These are phyloP conservation scores for Smutsia gigantea DNA, from an alignment of 2,797 vertebrate genomes.

Conservation along the genomic window DNA sequence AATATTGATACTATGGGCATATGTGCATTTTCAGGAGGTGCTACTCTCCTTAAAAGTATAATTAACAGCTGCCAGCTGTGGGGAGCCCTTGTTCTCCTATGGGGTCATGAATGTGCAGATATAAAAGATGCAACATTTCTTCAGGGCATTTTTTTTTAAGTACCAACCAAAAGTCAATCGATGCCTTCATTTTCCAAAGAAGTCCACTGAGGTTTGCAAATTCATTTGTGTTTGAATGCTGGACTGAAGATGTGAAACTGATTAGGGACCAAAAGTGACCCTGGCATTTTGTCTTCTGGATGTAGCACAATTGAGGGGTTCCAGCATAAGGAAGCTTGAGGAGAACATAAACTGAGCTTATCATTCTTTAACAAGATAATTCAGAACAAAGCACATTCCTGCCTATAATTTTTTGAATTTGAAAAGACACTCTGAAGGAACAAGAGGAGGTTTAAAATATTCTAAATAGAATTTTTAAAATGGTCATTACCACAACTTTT, in stretches of 20 bases:
- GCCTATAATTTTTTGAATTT: slow-evolving; percentile 36
- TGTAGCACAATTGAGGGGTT: not conserved
- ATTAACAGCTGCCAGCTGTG: not conserved
- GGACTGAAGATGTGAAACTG: slow-evolving; percentile 60
- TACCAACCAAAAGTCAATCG: not conserved
- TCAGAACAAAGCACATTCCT: slow-evolving; percentile 52
- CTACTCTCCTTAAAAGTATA: not conserved
- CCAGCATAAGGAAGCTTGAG: not conserved
- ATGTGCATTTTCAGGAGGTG: not conserved
- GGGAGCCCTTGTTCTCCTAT: not conserved
- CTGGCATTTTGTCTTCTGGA: not conserved
- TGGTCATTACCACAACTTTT: not conserved
- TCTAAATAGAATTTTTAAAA: not conserved
- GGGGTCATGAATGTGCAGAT: not conserved
- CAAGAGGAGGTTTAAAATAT: slow-evolving; percentile 20
- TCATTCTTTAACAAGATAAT: slow-evolving; percentile 23
- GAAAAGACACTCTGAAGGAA: slow-evolving; percentile 50
- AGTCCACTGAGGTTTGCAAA: slow-evolving; percentile 52
- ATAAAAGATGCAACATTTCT: slow-evolving; percentile 20
- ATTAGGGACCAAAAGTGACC: slow-evolving; percentile 57
- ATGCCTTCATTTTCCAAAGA: slow-evolving; percentile 53
- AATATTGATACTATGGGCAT: not conserved
- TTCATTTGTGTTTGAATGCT: slow-evolving; percentile 32
- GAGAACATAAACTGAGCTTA: slow-evolving; percentile 14
- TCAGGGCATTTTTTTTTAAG: slow-evolving; percentile 33